phyloP scores from a whole-genome alignment of 2,113 vertebrate species.

The Sylvia atricapilla region DNA sequence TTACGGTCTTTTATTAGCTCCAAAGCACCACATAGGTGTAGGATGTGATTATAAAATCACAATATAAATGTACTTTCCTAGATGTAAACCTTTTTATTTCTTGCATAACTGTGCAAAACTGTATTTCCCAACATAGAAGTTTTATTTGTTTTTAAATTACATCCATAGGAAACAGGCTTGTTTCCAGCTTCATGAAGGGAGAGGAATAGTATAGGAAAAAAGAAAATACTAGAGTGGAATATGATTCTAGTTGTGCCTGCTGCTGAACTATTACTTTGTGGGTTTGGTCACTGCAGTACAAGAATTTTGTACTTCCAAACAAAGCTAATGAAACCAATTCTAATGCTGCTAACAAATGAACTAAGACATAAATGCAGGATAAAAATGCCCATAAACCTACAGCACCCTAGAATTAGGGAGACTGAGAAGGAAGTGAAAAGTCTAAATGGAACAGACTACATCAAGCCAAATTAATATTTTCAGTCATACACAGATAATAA shows the following conservation, averaged over 20 bases:
- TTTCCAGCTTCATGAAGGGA: slow-evolving; percentile 8
- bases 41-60: slow-evolving; percentile 9
- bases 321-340: slow-evolving; percentile 29
- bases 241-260: slow-evolving; percentile 3
- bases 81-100: background rate
- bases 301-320: slow-evolving; percentile 34
- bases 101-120: background rate
- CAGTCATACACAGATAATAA: slow-evolving; percentile 20
- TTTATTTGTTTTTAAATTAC: slow-evolving; percentile 52
- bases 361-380: slow-evolving; percentile 16
- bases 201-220: background rate
- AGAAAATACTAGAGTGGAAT: background rate
- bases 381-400: background rate
- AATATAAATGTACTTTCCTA: background rate
- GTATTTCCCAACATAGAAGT: background rate
- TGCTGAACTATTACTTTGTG: slow-evolving; percentile 37
- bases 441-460: background rate
- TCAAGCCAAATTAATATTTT: slow-evolving; percentile 56
- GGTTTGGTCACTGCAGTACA: slow-evolving; percentile 17
- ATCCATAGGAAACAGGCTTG: slow-evolving; percentile 10
- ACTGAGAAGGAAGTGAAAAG: slow-evolving; percentile 25
- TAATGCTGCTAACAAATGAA: slow-evolving; percentile 42
- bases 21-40: background rate
- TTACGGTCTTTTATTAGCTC: background rate
- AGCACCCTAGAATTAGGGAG: slow-evolving; percentile 32